Evolutionary conservation across 2,888 invertebrate species (phyloP), one percentile per base, ranked within the genome.

Genomic region (Phragmatobia fuliginosa): DNA sequence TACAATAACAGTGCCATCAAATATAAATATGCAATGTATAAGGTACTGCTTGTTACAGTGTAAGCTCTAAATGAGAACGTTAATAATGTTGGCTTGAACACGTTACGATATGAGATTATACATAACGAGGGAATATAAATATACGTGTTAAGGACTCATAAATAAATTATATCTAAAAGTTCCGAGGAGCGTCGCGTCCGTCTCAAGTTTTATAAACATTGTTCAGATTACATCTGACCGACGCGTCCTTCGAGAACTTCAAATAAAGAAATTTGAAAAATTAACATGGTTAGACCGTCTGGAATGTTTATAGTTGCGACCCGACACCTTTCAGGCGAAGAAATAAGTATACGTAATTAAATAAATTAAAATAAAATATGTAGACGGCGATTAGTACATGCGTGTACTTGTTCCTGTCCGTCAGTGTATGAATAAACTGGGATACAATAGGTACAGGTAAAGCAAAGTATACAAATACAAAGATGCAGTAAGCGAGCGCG

Each of bases 251-350:
- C 69, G 80, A 78, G 73, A 79, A 78, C 62, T 66, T 76, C 69
- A 79, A 74, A 78, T 83, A 83, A 85, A 86, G 80, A 83, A 84
- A 86, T 80, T 84, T 85, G 83, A 82, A 83, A 92, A 91, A 91
- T 90, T 90, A 93, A 93, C 91, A 90, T 92, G 94, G 94, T 94
- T 90, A 88, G 78, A 94, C 94, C 94, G 91, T 87, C 90, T 95
- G 95, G 95, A 95, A 94, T 95, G 95, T 94, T 92, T 90, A 90
- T 85, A 78, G 83, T 87, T 88, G 90, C 88, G 91, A 94, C 93
- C 94, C 91, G 93, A 94, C 94, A 94, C 94, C 95, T 95, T 94
- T 90, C 92, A 95, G 95, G 94, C 90, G 93, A 90, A 88, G 86
- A 89, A 90, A 88, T 87, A 87, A 88, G 85, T 85, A 86, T 81